Conservation (phyloP, 2,797 vertebrate species). For the Platyrinchus mystaceus region DNA sequence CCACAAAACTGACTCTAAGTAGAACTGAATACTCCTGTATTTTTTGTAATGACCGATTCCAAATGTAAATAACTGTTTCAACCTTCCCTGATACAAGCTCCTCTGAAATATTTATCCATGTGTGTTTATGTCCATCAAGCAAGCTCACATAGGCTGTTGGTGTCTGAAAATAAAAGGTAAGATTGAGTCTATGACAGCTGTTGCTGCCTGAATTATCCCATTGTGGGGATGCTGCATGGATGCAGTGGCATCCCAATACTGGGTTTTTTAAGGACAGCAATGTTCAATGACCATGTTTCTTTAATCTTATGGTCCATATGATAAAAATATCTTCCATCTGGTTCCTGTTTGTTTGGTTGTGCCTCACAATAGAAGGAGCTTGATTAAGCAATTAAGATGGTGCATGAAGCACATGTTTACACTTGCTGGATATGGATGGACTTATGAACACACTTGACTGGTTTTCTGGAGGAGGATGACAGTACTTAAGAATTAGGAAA, state of each 20-base stretch:
- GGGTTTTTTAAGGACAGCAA: not conserved
- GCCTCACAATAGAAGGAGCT: not conserved
- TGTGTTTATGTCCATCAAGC: not conserved
- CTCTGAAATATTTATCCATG: not conserved
- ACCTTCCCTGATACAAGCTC: not conserved
- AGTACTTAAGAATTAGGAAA: not conserved
- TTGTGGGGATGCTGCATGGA: not conserved
- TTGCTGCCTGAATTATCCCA: not conserved
- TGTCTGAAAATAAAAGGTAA: not conserved
- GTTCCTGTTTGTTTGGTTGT: not conserved
- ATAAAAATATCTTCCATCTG: slow-evolving; percentile 53
- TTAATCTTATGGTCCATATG: not conserved
- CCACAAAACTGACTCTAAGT: not conserved
- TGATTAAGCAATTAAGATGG: slow-evolving; percentile 42
- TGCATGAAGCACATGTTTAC: not conserved
- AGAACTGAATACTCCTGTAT: not conserved
- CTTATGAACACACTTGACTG: not conserved
- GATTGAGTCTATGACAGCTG: not conserved
- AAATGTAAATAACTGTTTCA: not conserved
- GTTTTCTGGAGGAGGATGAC: not conserved
- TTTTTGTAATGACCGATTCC: not conserved
- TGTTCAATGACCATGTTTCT: not conserved
- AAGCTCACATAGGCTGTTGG: not conserved
- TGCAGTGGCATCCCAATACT: not conserved
- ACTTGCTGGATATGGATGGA: not conserved